Evolutionary conservation across 1,140 invertebrate species (phyloP), one percentile per base, ranked within the genome.

Genomic region (Himalopsyche phryganea): DNA sequence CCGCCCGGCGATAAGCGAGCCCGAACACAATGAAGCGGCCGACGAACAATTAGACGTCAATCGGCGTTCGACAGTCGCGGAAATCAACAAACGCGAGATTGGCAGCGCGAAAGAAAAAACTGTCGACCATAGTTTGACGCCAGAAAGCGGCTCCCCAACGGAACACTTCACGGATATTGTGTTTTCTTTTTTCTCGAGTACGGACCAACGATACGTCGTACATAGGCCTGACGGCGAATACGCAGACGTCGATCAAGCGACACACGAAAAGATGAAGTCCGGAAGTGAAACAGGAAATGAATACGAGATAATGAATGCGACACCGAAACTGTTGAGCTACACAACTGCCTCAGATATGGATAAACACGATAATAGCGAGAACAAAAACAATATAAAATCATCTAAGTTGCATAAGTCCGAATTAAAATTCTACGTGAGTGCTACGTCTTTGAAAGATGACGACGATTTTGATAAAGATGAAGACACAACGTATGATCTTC

Each of bases 121-220:
- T 2, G 13, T 10, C 5, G 41, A 50, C 23, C 35, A 50, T 40
- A 33, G 18, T 40, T 11, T 14, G 14, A 11, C 38, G 10, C 15
- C n/a, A 20, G 19, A 41, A 32, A 51, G 51, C 49, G 15, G 36
- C 55, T 42, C 33, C 46, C 51, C 45, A 36, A 35, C 61, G n/a
- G 61, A 64, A 7, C 57, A 59, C 20, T 64, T 64, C 32, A 32
- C 61, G 23, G 61, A 64, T 40, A 52, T 64, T 9, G 61, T 64
- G 19, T 64, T 64, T 52, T 64, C 61, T 33, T 64, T 64, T 35
- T 64, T 64, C 57, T 64, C 61, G 20, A 64, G 15, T 42, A 56
- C 19, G 42, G 61, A 64, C 17, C 50, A 58, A 32, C 44, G 50
- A 23, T 64, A 64, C 45, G 44, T 64, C 11, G 52, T 60, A 10